Evolutionary conservation across 2,888 invertebrate species (phyloP), one percentile per base, ranked within the genome.

Genomic region (Camptogramma bilineatum): DNA sequence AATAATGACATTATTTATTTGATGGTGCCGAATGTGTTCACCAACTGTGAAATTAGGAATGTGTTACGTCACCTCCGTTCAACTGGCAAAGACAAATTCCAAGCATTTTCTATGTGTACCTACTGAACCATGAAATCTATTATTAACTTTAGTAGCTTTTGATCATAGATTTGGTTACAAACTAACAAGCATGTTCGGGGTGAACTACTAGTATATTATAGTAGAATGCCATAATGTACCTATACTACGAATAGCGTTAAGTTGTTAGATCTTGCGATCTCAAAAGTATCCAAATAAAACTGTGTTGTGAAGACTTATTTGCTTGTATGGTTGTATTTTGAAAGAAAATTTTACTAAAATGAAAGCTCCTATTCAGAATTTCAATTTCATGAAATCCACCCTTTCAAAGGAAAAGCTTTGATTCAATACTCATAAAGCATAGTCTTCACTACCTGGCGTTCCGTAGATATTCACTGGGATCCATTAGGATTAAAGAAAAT

Each of bases 41-140:
- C 42, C 62, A 50, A 62, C 61, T 64, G 71, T 73, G 72, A 72
- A 73, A 73, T 73, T 71, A 66, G 21, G 57, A 72, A 70, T 66
- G 62, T 68, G 64, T 71, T 66, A 64, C 67, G 62, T 53, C 56
- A 54, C 67, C 66, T 65, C 62, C 53, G 51, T 64, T 53, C 42
- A 13, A 58, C 39, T 62, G 61, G 31, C 52, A 56, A 56, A 53
- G 67, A 61, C 61, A 53, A 18, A 42, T 54, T 52, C 59, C n/a
- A 21, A 47, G 18, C 13, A 59, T 47, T 47, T 52, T 19, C 46
- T 52, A 44, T 58, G 31, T 54, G 50, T n/a, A 42, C 16, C 24
- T 16, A 44, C 24, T 24, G 16, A 24, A 16, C 17, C 8, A 17
- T 44, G 17, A 28, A 50, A 28, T 46, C 24, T 44, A 5, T n/a